Conservation (phyloP, 2,797 vertebrate genomes). For the Streptopelia turtur region DNA sequence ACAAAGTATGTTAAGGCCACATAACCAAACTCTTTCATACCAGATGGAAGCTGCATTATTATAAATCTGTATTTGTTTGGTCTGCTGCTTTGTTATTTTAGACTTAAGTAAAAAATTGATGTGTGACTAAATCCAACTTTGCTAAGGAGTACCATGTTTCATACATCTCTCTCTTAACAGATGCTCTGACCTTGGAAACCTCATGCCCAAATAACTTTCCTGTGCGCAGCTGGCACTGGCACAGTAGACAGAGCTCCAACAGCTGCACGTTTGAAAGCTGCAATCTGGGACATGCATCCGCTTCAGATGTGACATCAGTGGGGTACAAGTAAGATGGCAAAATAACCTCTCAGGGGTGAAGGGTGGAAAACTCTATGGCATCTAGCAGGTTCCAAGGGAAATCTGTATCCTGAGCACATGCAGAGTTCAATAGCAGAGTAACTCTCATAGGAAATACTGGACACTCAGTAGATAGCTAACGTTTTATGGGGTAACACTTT, state of each 20-base stretch:
- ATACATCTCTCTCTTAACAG: slow-evolving; percentile 34
- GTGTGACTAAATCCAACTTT: background rate
- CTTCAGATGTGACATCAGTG: slow-evolving; percentile 31
- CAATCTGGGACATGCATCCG: background rate
- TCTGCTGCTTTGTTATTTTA: background rate
- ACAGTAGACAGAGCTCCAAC: background rate
- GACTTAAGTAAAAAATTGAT: background rate
- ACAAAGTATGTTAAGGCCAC: background rate
- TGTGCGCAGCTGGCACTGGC: background rate
- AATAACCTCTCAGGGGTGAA: background rate
- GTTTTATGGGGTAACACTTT: background rate
- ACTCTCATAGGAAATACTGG: background rate
- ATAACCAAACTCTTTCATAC: background rate
- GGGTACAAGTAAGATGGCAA: slow-evolving; percentile 37
- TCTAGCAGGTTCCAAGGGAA: background rate
- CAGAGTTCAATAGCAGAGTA: background rate
- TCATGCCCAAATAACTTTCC: background rate
- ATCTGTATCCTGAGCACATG: background rate
- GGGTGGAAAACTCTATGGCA: background rate
- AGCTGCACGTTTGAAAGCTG: background rate
- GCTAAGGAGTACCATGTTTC: accelerated
- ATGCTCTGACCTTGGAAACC: slow-evolving; percentile 72
- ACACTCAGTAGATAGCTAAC: background rate
- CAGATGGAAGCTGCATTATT: background rate
- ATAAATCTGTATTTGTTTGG: background rate